These are phyloP conservation scores for Tachina fera DNA, from an alignment of 2,888 invertebrate genomes.

Conservation along the genomic window DNA sequence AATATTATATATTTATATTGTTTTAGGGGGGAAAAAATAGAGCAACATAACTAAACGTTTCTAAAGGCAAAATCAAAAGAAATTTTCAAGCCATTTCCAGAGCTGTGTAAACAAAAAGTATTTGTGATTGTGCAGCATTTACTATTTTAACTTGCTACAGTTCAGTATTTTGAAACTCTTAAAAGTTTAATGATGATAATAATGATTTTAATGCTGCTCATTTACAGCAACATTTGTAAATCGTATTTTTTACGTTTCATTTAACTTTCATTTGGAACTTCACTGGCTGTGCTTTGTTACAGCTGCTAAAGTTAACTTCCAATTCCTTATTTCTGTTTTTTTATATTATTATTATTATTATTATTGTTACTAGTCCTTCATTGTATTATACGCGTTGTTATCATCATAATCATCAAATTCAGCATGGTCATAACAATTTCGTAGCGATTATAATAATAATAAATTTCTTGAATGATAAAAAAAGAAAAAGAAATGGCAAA, in stretches of 20 bases:
- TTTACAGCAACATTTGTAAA: slow-evolving; percentile 39
- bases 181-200: slow-evolving; percentile 14
- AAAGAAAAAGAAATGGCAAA: slow-evolving; percentile 12
- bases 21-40: too few relatives aligned
- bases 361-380: slow-evolving; percentile 36
- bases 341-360: neutral
- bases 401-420: slow-evolving; percentile 60
- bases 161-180: neutral
- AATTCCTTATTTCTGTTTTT: neutral
- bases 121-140: slow-evolving; percentile 6
- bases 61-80: slow-evolving; percentile 32
- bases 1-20: slow-evolving; percentile 2
- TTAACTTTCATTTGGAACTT: slow-evolving; percentile 50
- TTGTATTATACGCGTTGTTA: slow-evolving; percentile 51
- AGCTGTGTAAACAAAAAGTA: neutral
- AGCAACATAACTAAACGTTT: slow-evolving; percentile 18
- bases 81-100: slow-evolving; percentile 26
- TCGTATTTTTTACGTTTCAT: slow-evolving; percentile 55
- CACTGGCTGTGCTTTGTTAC: neutral
- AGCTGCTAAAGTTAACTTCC: slow-evolving; percentile 4
- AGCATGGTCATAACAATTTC: slow-evolving; percentile 73
- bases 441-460: slow-evolving; percentile 80
- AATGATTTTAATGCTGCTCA: slow-evolving; percentile 2
- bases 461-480: slow-evolving; percentile 74
- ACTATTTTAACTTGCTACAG: slow-evolving; percentile 6